These are phyloP conservation scores for Remorina albescens DNA, from an alignment of 2,797 vertebrate genomes.

Conservation along the genomic window DNA sequence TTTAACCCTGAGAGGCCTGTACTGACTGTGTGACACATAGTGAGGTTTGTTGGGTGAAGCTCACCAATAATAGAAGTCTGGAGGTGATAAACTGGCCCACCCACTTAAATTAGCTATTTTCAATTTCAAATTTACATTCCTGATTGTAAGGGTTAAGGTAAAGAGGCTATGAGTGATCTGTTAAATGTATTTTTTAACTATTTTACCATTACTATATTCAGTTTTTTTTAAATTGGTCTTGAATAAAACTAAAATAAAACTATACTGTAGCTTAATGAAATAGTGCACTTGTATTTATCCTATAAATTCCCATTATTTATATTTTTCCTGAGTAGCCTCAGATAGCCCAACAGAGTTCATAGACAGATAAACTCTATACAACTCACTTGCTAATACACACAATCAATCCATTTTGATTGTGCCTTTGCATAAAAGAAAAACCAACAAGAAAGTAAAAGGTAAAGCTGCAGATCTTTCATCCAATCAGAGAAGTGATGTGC, in stretches of 20 bases:
- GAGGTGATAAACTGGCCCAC: conserved; percentile 50
- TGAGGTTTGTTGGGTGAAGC: conserved; percentile 41
- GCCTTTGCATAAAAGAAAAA: conserved; percentile 15
- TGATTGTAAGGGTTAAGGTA: no score
- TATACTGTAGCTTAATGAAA: not conserved
- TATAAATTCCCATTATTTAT: conserved; percentile 57
- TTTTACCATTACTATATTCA: no score
- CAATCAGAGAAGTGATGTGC: conserved; percentile 56
- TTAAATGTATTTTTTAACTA: not conserved
- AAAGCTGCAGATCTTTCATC: conserved; percentile 50
- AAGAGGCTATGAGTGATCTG: no score
- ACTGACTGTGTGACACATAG: conserved; percentile 38
- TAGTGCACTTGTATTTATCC: not conserved
- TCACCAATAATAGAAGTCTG: conserved; percentile 47
- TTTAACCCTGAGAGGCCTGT: conserved; percentile 47
- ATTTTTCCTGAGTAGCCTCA: conserved; percentile 49
- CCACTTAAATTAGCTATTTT: conserved; percentile 9
- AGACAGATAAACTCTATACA: conserved; percentile 12
- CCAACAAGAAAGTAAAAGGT: conserved; percentile 42
- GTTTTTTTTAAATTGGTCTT: not conserved
- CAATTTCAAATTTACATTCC: not conserved
- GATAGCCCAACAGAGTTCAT: conserved; percentile 18
- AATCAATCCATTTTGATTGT: conserved; percentile 8
- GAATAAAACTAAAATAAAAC: not conserved
- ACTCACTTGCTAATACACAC: not conserved